A percentile compares a stretch with the other conserved stretches of the same genome.
These are phyloP conservation scores for Agrochola circellaris DNA, from an alignment of 2,888 invertebrate species.

Conservation along the genomic window DNA sequence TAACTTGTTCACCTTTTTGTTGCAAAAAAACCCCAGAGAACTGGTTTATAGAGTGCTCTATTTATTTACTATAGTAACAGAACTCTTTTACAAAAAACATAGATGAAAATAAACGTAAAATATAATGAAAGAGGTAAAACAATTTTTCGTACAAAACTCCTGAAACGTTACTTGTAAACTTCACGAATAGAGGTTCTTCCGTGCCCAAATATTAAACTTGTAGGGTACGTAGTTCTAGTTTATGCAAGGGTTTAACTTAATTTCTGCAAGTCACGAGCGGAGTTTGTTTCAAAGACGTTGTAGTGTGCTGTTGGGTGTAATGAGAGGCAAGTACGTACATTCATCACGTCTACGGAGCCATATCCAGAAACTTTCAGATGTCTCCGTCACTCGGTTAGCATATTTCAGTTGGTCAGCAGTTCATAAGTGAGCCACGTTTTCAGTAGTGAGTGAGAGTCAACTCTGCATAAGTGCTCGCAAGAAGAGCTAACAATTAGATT, in stretches of 20 bases:
- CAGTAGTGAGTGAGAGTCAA: not conserved
- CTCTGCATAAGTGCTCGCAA: not conserved
- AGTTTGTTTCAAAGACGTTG: slow-evolving; percentile 26
- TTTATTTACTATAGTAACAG: not conserved
- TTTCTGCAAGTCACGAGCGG: slow-evolving; percentile 21
- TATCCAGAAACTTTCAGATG: slow-evolving; percentile 6
- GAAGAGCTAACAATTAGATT: not conserved
- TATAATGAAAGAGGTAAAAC: not conserved
- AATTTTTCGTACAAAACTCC: not conserved
- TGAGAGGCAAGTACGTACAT: slow-evolving; percentile 16
- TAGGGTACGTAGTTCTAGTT: slow-evolving; percentile 24
- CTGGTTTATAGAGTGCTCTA: not conserved
- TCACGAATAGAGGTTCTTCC: not conserved
- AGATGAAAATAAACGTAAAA: not conserved
- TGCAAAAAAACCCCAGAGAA: not conserved
- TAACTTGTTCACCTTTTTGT: not conserved
- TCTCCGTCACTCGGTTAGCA: not conserved
- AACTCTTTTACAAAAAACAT: not conserved
- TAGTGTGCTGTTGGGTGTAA: slow-evolving; percentile 13
- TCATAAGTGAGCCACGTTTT: not conserved
- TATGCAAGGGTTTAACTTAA: slow-evolving; percentile 18
- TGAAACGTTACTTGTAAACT: not conserved
- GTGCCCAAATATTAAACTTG: slow-evolving; percentile 8
- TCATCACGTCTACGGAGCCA: slow-evolving; percentile 26
- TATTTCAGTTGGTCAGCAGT: slow-evolving; percentile 1